These are phyloP conservation scores for Catocala sponsa DNA, from an alignment of 2,888 invertebrate genomes.

Conservation along the genomic window DNA sequence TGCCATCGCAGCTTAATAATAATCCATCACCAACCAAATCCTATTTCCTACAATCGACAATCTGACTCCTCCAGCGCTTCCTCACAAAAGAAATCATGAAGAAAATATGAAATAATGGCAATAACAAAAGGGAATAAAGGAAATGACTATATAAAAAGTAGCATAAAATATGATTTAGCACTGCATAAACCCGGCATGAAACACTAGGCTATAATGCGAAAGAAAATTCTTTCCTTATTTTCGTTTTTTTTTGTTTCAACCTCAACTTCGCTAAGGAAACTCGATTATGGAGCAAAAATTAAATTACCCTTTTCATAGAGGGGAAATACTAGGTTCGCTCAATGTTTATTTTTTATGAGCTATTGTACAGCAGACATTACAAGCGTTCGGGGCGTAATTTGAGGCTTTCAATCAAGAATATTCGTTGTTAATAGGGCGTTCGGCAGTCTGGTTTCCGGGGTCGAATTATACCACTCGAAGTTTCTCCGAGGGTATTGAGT, in stretches of 20 bases:
- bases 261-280: conserved; percentile 26
- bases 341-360: conserved; percentile 8
- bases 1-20: neutral
- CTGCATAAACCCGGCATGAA: conserved; percentile 27
- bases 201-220: conserved; percentile 27
- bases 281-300: conserved; percentile 46
- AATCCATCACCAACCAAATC: conserved; percentile 3
- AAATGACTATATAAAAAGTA: conserved; percentile 28
- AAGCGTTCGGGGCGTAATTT: neutral
- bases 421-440: conserved; percentile 1
- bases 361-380: conserved; percentile 4
- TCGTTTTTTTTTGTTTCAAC: conserved; percentile 27
- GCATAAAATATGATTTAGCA: conserved; percentile 26
- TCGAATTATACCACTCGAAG: neutral
- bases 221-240: conserved; percentile 28
- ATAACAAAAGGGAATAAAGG: conserved; percentile 19
- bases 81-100: conserved; percentile 13
- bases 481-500: no score
- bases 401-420: conserved; percentile 6
- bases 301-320: conserved; percentile 37
- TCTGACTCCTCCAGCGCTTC: neutral
- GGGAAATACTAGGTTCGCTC: neutral
- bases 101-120: conserved; percentile 17
- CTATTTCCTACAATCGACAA: conserved; percentile 1
- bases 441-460: neutral